Percentiles rank a stretch among this genome's conserved stretches.
Conservation (phyloP, 2,888 invertebrate species). For the Lepetodrilus schrolli region DNA sequence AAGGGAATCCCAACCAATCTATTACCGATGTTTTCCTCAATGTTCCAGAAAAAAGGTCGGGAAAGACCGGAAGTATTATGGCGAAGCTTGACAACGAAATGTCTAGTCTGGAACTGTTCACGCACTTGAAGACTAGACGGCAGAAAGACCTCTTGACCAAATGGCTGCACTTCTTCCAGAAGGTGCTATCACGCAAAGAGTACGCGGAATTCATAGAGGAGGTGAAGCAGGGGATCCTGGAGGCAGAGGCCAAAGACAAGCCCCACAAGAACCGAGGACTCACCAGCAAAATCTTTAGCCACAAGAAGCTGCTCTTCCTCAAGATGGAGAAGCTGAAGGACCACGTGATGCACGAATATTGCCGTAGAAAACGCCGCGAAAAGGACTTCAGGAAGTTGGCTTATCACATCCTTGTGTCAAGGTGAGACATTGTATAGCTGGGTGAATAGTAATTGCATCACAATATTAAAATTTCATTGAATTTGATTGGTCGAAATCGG, state of each 20-base stretch:
- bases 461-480: too few species aligned
- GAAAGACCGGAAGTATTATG: background rate
- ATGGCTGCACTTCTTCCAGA: slow-evolving; percentile 48
- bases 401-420: background rate
- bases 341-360: slow-evolving; percentile 1
- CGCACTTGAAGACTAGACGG: slow-evolving; percentile 37
- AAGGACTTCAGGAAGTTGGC: background rate
- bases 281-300: slow-evolving; percentile 16
- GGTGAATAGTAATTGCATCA: too few species aligned
- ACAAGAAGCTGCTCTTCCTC: slow-evolving; percentile 3
- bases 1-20: background rate
- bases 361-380: background rate
- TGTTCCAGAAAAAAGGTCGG: background rate
- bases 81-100: background rate
- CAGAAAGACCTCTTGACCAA: slow-evolving; percentile 43
- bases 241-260: background rate
- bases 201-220: slow-evolving; percentile 14
- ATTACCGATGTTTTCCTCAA: background rate
- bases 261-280: slow-evolving; percentile 10
- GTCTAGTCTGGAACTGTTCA: slow-evolving; percentile 31
- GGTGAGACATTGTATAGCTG: too few species aligned
- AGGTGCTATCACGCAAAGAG: slow-evolving; percentile 41
- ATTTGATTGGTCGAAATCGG: too few species aligned
- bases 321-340: slow-evolving; percentile 17
- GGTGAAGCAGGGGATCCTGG: background rate